Evolutionary conservation across 2,113 vertebrate species (phyloP).

Genomic region (Mohoua ochrocephala): DNA sequence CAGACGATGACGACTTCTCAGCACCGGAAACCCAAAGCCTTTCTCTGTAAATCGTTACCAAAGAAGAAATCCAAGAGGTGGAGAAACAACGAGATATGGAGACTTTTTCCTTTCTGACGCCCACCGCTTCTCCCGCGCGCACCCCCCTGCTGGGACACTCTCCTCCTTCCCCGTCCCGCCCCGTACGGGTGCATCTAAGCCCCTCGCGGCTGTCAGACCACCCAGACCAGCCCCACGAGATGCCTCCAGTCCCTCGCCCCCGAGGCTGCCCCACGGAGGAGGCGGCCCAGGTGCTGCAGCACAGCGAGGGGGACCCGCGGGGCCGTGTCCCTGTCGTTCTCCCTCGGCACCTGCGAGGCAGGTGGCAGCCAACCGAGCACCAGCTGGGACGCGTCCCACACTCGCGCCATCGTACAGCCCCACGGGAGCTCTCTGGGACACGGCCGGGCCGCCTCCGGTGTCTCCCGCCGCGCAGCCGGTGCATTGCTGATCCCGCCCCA

Average conservation of each 20-base stretch:
- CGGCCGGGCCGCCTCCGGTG: not conserved
- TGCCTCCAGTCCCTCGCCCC: not conserved
- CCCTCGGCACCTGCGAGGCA: not conserved
- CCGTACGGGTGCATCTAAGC: fast-evolving
- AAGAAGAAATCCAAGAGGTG: not conserved
- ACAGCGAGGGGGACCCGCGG: too few species aligned
- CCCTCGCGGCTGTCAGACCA: not conserved
- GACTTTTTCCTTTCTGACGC: not conserved
- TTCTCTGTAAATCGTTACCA: not conserved
- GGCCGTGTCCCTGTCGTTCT: not conserved
- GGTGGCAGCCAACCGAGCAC: not conserved
- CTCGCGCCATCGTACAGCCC: fast-evolving
- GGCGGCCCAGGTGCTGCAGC: not conserved
- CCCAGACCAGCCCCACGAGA: not conserved
- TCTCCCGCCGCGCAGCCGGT: not conserved
- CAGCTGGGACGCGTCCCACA: not conserved
- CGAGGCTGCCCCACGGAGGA: not conserved
- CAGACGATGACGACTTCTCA: not conserved
- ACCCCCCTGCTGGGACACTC: not conserved
- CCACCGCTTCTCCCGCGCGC: not conserved
- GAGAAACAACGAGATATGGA: not conserved
- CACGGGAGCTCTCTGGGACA: not conserved
- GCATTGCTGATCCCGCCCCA: fast-evolving
- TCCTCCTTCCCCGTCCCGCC: not conserved
- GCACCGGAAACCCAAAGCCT: not conserved